These are phyloP conservation scores for Euwallacea similis DNA, from an alignment of 1,140 invertebrate genomes.

Conservation along the genomic window DNA sequence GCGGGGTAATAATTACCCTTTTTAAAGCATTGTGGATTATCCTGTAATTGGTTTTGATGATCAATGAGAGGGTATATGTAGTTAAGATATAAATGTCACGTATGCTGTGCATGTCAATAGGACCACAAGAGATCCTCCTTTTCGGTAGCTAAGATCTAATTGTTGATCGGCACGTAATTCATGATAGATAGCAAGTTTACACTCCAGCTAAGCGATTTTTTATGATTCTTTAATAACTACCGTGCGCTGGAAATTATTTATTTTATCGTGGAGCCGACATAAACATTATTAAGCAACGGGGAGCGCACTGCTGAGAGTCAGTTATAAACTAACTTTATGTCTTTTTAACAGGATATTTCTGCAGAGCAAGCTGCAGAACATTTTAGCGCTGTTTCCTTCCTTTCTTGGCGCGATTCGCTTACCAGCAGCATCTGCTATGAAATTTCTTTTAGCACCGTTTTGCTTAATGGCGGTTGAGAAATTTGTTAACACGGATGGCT, in stretches of 20 bases:
- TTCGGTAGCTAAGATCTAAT: not conserved
- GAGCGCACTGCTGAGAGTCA: slow-evolving; percentile 17
- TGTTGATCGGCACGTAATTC: slow-evolving; percentile 1
- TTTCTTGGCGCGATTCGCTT: not conserved
- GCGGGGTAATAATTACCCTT: not conserved
- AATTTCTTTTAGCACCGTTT: slow-evolving; percentile 10
- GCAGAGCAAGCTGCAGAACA: slow-evolving; percentile 12
- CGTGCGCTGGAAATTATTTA: slow-evolving; percentile 22
- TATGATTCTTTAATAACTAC: slow-evolving; percentile 23
- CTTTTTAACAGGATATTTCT: slow-evolving; percentile 29
- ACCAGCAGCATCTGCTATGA: slow-evolving; percentile 8
- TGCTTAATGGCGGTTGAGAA: not conserved
- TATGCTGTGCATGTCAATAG: not conserved
- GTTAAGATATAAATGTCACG: not conserved
- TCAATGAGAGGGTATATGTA: not conserved
- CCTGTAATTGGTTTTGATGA: too few relatives aligned
- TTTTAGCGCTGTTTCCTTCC: slow-evolving; percentile 14
- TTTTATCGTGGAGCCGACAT: slow-evolving; percentile 16
- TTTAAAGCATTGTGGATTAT: too few relatives aligned
- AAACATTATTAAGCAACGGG: slow-evolving; percentile 27
- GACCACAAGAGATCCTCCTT: not conserved
- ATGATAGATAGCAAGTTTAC: slow-evolving; percentile 7
- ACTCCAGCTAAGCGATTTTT: slow-evolving; percentile 22
- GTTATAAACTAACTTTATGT: slow-evolving; percentile 28
- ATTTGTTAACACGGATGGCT: not conserved